phyloP scores from a whole-genome alignment of 2,888 invertebrate genomes.

The Physocephala rufipes region DNA sequence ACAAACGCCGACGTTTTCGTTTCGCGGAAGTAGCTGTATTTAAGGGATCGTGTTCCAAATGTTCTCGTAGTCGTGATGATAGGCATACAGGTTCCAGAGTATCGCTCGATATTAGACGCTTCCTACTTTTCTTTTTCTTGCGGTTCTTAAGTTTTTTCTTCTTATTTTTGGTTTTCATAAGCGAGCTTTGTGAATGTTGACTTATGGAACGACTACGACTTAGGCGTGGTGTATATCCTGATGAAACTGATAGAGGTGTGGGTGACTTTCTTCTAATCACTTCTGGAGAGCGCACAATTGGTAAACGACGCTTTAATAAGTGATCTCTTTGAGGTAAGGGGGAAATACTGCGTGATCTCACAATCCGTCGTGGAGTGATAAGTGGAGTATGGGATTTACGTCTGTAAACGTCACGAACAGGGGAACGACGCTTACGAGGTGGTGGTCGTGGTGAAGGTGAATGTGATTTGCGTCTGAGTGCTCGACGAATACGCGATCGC shows the following conservation, averaged over 20 bases:
- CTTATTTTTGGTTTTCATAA: slow-evolving; percentile 49
- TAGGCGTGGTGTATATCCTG: slow-evolving; percentile 61
- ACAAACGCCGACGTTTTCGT: slow-evolving; percentile 56
- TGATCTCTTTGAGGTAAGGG: slow-evolving; percentile 49
- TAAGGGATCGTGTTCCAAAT: slow-evolving; percentile 53
- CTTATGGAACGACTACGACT: slow-evolving; percentile 49
- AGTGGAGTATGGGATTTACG: slow-evolving; percentile 47
- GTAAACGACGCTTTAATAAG: slow-evolving; percentile 43
- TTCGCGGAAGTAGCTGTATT: slow-evolving; percentile 48
- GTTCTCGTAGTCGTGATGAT: slow-evolving; percentile 56
- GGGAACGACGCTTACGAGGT: slow-evolving; percentile 49
- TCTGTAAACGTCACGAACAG: slow-evolving; percentile 47
- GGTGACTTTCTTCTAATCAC: slow-evolving; percentile 39
- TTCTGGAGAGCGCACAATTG: slow-evolving; percentile 36
- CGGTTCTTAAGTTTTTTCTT: slow-evolving; percentile 57
- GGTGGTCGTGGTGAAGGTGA: slow-evolving; percentile 50
- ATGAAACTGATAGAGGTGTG: slow-evolving; percentile 45
- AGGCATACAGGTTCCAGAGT: slow-evolving; percentile 54
- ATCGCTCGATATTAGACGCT: slow-evolving; percentile 48
- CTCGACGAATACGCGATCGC: slow-evolving; percentile 29
- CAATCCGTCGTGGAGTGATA: slow-evolving; percentile 49
- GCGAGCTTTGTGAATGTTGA: slow-evolving; percentile 55
- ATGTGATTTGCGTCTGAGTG: slow-evolving; percentile 41
- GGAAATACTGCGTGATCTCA: slow-evolving; percentile 60
- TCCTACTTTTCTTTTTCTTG: slow-evolving; percentile 58